Percentiles rank a stretch among this genome's conserved stretches.
These are phyloP conservation scores for Iguana delicatissima DNA, from an alignment of 2,797 vertebrate species.

Conservation along the genomic window DNA sequence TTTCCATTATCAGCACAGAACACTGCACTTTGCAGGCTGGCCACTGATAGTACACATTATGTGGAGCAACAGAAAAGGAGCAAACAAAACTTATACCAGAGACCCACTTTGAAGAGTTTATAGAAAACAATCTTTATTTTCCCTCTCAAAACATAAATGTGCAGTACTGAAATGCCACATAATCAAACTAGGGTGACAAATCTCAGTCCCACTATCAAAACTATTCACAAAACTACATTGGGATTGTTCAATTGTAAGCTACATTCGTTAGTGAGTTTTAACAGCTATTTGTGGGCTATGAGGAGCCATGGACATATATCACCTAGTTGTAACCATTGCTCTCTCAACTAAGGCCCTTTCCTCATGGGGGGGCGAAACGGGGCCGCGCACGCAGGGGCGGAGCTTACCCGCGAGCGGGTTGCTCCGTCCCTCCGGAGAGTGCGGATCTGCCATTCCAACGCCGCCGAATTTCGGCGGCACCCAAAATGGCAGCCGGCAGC, in stretches of 20 bases:
- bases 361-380: no score
- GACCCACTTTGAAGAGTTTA: background rate
- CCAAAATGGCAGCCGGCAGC: no score
- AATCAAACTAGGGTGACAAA: background rate
- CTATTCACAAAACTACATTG: background rate
- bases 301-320: background rate
- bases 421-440: no score
- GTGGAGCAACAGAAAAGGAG: background rate
- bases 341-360: no score
- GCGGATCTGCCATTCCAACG: no score
- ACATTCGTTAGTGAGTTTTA: background rate
- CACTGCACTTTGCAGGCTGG: background rate
- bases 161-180: conserved; percentile 55
- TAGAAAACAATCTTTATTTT: conserved; percentile 49
- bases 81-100: background rate
- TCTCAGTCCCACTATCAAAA: background rate
- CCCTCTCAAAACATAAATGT: conserved; percentile 26
- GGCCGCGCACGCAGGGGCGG: no score
- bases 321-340: background rate
- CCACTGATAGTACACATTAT: background rate
- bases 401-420: no score
- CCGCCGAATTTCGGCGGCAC: no score
- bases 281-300: background rate
- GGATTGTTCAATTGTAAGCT: background rate
- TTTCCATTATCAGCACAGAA: conserved; percentile 55